These are phyloP conservation scores for Drosophila lini DNA, from an alignment of 1,140 invertebrate genomes.

Conservation along the genomic window DNA sequence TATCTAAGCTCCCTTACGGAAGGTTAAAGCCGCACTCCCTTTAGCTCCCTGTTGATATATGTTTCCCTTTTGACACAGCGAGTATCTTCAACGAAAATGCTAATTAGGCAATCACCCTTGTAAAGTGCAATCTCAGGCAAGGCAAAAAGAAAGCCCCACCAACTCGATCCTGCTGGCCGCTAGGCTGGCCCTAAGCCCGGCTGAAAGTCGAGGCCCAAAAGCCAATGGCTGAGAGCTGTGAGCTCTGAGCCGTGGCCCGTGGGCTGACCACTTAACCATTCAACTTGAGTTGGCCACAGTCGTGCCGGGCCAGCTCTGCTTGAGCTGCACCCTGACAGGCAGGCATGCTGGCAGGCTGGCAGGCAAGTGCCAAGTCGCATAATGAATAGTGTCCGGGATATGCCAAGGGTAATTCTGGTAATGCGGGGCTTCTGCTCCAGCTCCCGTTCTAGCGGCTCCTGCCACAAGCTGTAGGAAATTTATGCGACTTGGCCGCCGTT, in stretches of 20 bases:
- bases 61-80: not conserved
- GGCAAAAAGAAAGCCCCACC: constrained; percentile 8
- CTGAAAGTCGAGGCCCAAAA: constrained; percentile 1
- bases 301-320: constrained; percentile 19
- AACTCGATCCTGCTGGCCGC: constrained; percentile 18
- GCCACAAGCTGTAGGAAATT: constrained; percentile 52
- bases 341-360: constrained; percentile 51
- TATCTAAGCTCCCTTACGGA: not conserved
- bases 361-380: constrained; percentile 71
- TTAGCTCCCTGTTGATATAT: not conserved
- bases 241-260: constrained; percentile 4
- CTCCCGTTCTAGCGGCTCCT: not conserved
- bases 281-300: constrained; percentile 44
- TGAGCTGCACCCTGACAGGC: constrained; percentile 57
- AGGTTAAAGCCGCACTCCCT: too few species aligned
- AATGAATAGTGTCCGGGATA: constrained; percentile 66
- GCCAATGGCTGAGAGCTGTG: constrained; percentile 8
- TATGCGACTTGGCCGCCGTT: constrained; percentile 52
- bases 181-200: constrained; percentile 3
- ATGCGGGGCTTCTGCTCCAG: constrained; percentile 38
- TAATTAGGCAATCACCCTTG: constrained; percentile 43
- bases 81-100: constrained; percentile 12
- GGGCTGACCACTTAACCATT: constrained; percentile 44
- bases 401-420: constrained; percentile 54
- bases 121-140: constrained; percentile 35